phyloP scores from a whole-genome alignment of 1,140 invertebrate species.

The Leucophenga varia region DNA sequence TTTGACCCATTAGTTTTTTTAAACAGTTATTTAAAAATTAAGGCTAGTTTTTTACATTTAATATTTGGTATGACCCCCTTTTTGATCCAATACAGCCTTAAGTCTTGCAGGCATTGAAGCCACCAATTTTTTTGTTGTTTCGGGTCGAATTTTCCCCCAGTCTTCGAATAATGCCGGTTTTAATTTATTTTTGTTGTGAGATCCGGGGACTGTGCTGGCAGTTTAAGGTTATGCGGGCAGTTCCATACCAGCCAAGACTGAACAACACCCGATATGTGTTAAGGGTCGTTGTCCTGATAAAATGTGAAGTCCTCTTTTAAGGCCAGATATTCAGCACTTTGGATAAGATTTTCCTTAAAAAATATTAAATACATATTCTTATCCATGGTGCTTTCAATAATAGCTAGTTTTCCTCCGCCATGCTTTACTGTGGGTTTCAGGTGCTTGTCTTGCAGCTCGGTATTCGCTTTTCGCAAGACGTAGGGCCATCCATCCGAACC shows the following conservation, averaged over 20 bases:
- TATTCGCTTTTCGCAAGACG: conserved; percentile 9
- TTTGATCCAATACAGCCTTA: conserved; percentile 3
- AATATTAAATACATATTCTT: conserved; percentile 7
- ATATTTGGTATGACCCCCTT: conserved; percentile 6
- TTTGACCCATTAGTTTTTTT: too few species aligned
- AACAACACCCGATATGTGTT: conserved; percentile 6
- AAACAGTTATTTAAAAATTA: too few species aligned
- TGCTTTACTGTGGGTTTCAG: conserved; percentile 8
- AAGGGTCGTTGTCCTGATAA: conserved; percentile 14
- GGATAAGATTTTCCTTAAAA: conserved; percentile 1
- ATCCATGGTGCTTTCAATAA: conserved; percentile 13
- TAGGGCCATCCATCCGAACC: conserved; percentile 7
- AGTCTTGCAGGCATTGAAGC: conserved; percentile 11
- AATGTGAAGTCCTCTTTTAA: conserved; percentile 1
- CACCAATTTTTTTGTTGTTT: conserved; percentile 7
- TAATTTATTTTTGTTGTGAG: conserved; percentile 4
- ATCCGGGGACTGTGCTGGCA: conserved; percentile 8
- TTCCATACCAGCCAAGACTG: conserved; percentile 11
- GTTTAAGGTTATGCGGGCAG: conserved; percentile 4
- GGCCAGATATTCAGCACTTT: conserved; percentile 7
- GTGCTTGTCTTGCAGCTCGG: conserved; percentile 4
- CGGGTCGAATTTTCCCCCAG: conserved; percentile 1
- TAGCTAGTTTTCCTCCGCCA: conserved; percentile 10
- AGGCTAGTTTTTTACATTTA: too few species aligned
- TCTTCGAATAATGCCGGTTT: conserved; percentile 1